These are phyloP conservation scores for Grus americana DNA, from an alignment of 2,113 vertebrate genomes.

Conservation along the genomic window DNA sequence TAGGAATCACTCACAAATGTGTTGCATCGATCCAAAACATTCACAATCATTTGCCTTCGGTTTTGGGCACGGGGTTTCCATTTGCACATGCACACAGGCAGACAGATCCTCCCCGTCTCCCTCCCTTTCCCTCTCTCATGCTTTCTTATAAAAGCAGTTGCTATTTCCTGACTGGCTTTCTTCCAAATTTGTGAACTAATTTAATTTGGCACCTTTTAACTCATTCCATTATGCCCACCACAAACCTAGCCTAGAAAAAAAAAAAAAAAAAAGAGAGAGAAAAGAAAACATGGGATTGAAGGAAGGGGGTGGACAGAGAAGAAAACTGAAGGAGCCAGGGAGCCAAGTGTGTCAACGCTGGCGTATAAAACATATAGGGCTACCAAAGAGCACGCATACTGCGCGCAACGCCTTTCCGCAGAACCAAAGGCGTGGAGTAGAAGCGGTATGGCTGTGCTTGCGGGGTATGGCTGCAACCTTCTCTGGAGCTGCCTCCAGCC, in stretches of 20 bases:
- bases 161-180: conserved; percentile 35
- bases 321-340: not conserved
- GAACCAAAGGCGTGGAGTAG: not conserved
- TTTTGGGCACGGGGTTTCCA: not conserved
- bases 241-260: not conserved
- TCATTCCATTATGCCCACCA: not conserved
- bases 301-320: not conserved
- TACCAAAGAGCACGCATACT: not conserved
- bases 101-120: not conserved
- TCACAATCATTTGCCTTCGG: not conserved
- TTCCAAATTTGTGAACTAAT: conserved; percentile 33
- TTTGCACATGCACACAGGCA: not conserved
- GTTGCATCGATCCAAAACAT: not conserved
- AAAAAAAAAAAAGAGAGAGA: no score
- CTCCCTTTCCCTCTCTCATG: not conserved
- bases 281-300: not conserved
- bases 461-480: not conserved
- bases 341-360: not conserved
- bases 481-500: not conserved
- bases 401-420: rapidly evolving
- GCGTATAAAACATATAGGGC: not conserved
- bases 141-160: not conserved
- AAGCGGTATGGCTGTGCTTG: not conserved
- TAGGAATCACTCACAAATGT: not conserved
- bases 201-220: conserved; percentile 34